Base-by-base conservation (phyloP, 2,797 vertebrate species). In the Leuciscus waleckii region DNA sequence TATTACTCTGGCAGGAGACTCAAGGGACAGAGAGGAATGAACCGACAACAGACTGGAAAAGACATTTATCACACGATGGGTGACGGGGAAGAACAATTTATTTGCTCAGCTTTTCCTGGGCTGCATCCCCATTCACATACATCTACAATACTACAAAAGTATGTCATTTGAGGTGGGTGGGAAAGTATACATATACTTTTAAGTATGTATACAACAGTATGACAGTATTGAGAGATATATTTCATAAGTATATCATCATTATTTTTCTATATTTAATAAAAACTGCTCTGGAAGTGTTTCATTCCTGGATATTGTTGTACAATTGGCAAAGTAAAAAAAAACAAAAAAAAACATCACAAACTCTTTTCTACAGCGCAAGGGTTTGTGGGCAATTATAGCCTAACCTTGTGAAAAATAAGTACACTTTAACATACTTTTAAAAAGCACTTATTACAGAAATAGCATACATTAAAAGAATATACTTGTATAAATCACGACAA, bases 11-110 rank as follows among this genome's bases (percentile, higher is more conserved):
- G 56, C 76, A 1, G 70, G 17, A 21, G 54, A 75, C 70, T 80
- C 87, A 39, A 86, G 56, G 23, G 83, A 70, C 65, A 35, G 71
- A 75, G 14, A 71, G 41, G 39, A 37, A 70, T 87, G 76, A 85
- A 73, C 58, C 7, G 39, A 81, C 67, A 75, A 77, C 43, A n/a
- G n/a, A 74, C 78, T 26, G 39, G 19, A 54, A 83, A 83, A 85
- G 46, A 63, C 70, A 86, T 89, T 83, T 81, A 88, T 83, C 75
- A 85, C 58, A 74, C 17, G 14, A 65, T 83, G 54, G 7, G 29
- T 23, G 43, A 85, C 26, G 39, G 74, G 51, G 70, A 61, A 41
- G 39, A 80, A 58, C 9, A 6, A 29, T 65, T 67, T 37, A 49
- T 73, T 29, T 79, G 5, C 1, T 79, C 26, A 13, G 10, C 43